Evolutionary conservation across 2,888 invertebrate species (phyloP), one percentile per base, ranked within the genome.

Genomic region (Nomada hirtipes): DNA sequence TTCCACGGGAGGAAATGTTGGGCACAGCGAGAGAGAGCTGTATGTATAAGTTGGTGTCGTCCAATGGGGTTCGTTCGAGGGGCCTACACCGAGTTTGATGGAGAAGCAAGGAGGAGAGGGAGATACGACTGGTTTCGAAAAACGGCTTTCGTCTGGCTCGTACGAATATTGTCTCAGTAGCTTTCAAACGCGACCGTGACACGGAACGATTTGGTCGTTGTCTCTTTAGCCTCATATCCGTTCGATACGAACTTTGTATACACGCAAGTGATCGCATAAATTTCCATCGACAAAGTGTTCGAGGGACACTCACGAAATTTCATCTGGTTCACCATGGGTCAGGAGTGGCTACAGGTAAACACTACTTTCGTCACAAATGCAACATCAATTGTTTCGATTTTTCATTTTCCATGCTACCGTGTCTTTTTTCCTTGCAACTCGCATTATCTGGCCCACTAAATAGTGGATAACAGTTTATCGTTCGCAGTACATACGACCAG

Each of bases 81-180:
- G 68, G 44, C 26, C 44, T n/a, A 18, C 53, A 26, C 26, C 26
- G 29, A 53, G 76, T 57, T 74, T 52, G 65, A 55, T 64, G 64
- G 74, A 50, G 81, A 53, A 52, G 64, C 53, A 65, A 73, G 29
- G 82, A 72, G 79, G 79, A 59, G 76, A 67, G 75, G 73, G 71
- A 63, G 70, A 68, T 55, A 71, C 53, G 74, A 76, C 82, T 75
- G 70, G 77, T 88, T 88, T 88, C 77, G 80, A 88, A 88, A 88
- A 89, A 84, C 88, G 77, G 79, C 89, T 87, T 87, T 72, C 80
- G 77, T 65, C 82, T 71, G 55, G 79, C 59, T 74, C 76, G 79
- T 65, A 47, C 76, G 74, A 85, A 75, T 69, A 47, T 76, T 82
- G 63, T 47, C 68, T 63, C 84, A 88, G 87, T 88, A 72, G 84